Evolutionary conservation across 1,140 invertebrate species (phyloP).

Genomic region (Portunus trituberculatus): DNA sequence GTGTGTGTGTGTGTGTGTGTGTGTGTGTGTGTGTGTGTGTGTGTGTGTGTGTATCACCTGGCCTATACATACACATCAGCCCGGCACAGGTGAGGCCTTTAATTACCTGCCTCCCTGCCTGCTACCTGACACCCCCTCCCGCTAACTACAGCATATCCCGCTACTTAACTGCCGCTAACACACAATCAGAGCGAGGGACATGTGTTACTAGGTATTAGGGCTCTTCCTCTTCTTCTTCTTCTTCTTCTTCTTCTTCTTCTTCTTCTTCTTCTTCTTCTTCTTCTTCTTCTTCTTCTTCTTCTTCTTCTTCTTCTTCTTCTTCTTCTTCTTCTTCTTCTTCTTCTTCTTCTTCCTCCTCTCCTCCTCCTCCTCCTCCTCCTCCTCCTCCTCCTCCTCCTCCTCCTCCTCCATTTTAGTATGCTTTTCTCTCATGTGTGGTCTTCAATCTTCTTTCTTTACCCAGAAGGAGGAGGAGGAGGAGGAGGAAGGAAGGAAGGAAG

Average conservation of each 20-base stretch:
- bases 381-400: too few species aligned
- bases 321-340: too few species aligned
- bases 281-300: not conserved
- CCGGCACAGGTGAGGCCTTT: not conserved
- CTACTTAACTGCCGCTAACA: not conserved
- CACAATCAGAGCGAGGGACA: not conserved
- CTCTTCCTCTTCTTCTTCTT: not conserved
- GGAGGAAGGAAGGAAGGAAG: too few species aligned
- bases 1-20: too few species aligned
- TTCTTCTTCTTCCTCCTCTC: too few species aligned
- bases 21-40: too few species aligned
- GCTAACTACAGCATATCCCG: not conserved
- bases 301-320: not conserved
- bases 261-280: too few species aligned
- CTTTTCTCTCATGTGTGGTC: not conserved
- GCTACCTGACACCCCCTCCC: constrained; percentile 16
- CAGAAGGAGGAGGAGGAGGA: not conserved
- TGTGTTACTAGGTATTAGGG: not conserved
- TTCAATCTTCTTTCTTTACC: not conserved
- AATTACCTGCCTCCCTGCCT: not conserved
- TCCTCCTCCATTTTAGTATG: too few species aligned
- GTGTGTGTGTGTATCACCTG: not conserved
- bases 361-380: too few species aligned
- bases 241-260: not conserved
- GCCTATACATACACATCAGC: not conserved